Evolutionary conservation across 2,113 vertebrate species (phyloP), one percentile per base, ranked within the genome.

Genomic region (Pangasianodon hypophthalmus): DNA sequence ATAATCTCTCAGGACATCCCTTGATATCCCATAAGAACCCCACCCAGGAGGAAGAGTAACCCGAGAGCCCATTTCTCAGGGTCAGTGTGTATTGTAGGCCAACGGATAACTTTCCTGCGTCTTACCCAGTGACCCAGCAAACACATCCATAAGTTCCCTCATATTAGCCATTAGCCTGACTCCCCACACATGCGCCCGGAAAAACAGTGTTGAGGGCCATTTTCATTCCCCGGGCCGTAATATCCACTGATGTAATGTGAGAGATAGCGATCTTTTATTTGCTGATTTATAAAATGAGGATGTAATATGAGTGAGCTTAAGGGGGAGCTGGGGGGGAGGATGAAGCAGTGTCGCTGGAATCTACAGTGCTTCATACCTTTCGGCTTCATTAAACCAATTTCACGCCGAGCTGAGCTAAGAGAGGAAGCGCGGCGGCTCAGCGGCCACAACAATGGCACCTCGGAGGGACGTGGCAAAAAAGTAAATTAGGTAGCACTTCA

Each of bases 361-460:
- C 97, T 96, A 90, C 97, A 97, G 97, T 97, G 97, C 97, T 96
- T 97, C 98, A 98, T 99, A 99, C 97, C 97, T 99, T 99, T 99
- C 97, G 98, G 98, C 97, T 98, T 99, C 98, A 99, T 99, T 99
- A 99, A 99, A 99, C 98, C 98, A 99, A 99, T 99, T 99, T 99
- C 98, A 99, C 97, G 98, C 97, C 95, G 97, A 98, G 97, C 97
- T 98, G 98, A 98, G 97, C 97, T 98, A 97, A 98, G 97, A 98
- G 97, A 98, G 97, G 97, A 98, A 98, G 97, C 97, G 96, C 97
- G 93, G 97, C 96, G 95, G 96, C 97, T 97, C 97, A 96, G 97
- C 96, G 95, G 96, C 96, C 1, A 92, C 97, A 98, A 99, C 98
- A 99, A 99, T 99, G 96, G 97, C 94, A 97, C 97, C 98, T 98